These are phyloP conservation scores for Malurus elegans DNA, from an alignment of 2,113 vertebrate species.

Conservation along the genomic window DNA sequence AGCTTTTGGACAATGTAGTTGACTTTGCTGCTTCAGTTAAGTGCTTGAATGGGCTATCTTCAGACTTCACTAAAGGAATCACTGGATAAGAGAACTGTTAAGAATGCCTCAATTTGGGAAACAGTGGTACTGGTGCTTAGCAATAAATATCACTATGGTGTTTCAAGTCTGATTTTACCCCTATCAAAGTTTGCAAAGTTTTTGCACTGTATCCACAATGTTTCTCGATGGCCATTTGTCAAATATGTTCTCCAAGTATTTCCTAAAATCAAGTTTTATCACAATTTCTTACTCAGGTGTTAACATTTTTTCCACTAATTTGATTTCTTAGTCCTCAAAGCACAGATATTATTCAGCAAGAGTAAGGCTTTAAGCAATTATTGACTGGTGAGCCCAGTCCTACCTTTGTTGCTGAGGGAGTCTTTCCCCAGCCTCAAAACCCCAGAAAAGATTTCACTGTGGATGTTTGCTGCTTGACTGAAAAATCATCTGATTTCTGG, in stretches of 20 bases:
- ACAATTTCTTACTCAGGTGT: neutral
- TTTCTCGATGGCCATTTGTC: neutral
- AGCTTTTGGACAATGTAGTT: neutral
- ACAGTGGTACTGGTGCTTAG: neutral
- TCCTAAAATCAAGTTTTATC: neutral
- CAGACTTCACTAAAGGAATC: neutral
- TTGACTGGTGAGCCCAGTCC: neutral
- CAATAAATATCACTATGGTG: neutral
- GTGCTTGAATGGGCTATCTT: neutral
- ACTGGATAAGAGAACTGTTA: neutral
- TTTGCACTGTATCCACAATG: neutral
- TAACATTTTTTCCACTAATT: neutral
- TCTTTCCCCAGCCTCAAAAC: neutral
- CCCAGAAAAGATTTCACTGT: neutral
- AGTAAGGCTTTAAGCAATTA: neutral
- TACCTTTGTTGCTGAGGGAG: neutral
- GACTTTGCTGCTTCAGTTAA: neutral
- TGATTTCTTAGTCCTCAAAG: neutral
- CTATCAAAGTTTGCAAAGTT: neutral
- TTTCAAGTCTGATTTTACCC: neutral
- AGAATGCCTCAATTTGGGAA: neutral
- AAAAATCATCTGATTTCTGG: conserved; percentile 1
- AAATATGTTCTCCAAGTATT: neutral
- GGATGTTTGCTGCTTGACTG: neutral
- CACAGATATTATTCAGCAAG: neutral